Conservation (phyloP, 2,888 invertebrate genomes). For the Clepsis dumicolana region DNA sequence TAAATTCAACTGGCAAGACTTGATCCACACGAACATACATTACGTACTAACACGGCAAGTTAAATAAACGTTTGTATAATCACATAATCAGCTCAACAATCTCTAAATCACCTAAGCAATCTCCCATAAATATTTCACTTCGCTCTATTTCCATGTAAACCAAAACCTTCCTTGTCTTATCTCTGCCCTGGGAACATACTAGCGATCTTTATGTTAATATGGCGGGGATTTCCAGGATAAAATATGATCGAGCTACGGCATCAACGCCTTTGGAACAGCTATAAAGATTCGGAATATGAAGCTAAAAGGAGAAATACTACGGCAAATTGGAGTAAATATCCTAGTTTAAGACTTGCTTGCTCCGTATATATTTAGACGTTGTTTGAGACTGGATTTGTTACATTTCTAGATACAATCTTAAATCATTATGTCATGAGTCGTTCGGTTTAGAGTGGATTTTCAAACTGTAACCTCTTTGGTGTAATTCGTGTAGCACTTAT, state of each 20-base stretch:
- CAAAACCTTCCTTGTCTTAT: slow-evolving; percentile 4
- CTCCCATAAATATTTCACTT: slow-evolving; percentile 20
- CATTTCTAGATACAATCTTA: not conserved
- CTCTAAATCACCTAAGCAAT: slow-evolving; percentile 22
- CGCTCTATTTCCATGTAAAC: slow-evolving; percentile 12
- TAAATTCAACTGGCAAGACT: too few species aligned
- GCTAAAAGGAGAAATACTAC: not conserved
- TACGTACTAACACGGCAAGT: too few species aligned
- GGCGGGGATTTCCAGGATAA: slow-evolving; percentile 29
- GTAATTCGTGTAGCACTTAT: too few species aligned
- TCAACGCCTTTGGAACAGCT: slow-evolving; percentile 9
- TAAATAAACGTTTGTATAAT: too few species aligned
- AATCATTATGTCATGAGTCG: too few species aligned
- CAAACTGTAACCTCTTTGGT: too few species aligned
- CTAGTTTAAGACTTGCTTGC: not conserved
- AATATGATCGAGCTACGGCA: slow-evolving; percentile 26
- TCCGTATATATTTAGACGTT: not conserved
- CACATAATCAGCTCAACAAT: too few species aligned
- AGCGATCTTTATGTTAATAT: slow-evolving; percentile 34
- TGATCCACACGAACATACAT: too few species aligned
- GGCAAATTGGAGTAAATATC: not conserved
- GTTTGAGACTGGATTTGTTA: not conserved
- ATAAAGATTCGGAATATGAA: not conserved
- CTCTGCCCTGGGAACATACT: slow-evolving; percentile 11
- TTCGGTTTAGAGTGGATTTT: too few species aligned